Base-by-base conservation (phyloP, 2,797 vertebrate genomes). In the Pogoniulus pusillus region DNA sequence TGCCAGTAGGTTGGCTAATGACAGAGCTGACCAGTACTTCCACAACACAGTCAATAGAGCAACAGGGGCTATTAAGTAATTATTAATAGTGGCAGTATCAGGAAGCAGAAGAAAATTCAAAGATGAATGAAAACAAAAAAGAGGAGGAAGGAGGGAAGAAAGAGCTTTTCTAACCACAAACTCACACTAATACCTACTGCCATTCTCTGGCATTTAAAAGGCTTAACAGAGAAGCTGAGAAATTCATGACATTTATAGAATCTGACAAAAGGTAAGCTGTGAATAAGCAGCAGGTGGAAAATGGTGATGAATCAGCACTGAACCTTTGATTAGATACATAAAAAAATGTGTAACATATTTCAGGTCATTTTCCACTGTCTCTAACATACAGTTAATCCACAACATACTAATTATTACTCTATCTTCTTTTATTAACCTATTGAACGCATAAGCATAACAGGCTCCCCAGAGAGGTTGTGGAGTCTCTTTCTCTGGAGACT, bases 231-330 rank as follows among this genome's bases (percentile, higher is more conserved):
- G 29, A 70, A 89, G 30, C 1, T 83, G 86, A 91, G 62, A 35
- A 77, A 94, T 89, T 65, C 39, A 27, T 45, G 66, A 66, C 71
- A 85, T 87, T 90, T 86, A 79, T 9, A 89, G 20, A 35, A 55
- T 39, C 23, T 5, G 23, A 63, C 30, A 85, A 94, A 94, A 85
- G 24, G 39, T 78, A 82, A 91, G 41, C 30, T 81, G 63, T 49
- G 80, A 85, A 87, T 45, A 83, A 83, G 68, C 73, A 91, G 68
- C 82, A 87, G 49, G 68, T 54, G 30, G 74, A 82, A 87, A 94
- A 73, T 0, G 0, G 37, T 45, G 69, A 88, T 74, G 86, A 93
- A 88, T 47, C 35, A 84, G 45, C 70, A 76, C 32, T 85, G 87
- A 74, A 58, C 41, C 66, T 89, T 89, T 85, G 55, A 92, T 78